Evolutionary conservation across 2,113 vertebrate species (phyloP), one percentile per base, ranked within the genome.

Genomic region (Marmota monax): DNA sequence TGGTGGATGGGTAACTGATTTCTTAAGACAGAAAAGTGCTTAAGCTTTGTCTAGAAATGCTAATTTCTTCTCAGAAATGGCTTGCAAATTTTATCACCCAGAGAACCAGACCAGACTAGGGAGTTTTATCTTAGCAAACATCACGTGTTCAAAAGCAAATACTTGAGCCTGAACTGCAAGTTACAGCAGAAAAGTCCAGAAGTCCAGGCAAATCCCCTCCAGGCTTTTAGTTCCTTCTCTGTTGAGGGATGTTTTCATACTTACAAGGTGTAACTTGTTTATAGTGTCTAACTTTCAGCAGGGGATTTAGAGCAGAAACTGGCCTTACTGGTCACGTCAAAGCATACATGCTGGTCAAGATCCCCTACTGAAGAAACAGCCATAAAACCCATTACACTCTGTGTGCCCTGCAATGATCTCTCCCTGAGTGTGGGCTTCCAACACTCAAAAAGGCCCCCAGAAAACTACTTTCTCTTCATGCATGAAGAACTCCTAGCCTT

Each of bases 11-110:
- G 14, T n/a, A 5, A 22, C 39, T 82, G 74, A 23, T 70, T 86
- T 94, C 76, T 91, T 48, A 91, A 10, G 34, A 56, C 29, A 94
- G 58, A 82, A 82, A 69, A 69, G 45, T 56, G 67, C 53, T 88
- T 88, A 69, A 27, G 67, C 92, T 88, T 92, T 53, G 9, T 65
- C 51, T 45, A 72, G 42, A 84, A 84, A 61, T 63, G 53, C 27
- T 80, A 1, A 48, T 74, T 61, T 79, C 58, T 63, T 58, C 56
- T 29, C 53, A 53, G 53, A 84, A 65, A 84, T 53, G 23, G 61
- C 34, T 51, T 94, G n/a, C 32, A 34, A 78, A 70, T 51, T 65
- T 25, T 10, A 77, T 65, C 42, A n/a, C 29, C 70, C 6, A 51
- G 48, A 78, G 79, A 77, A 53, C 7, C 70, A 72, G 11, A 88